These are phyloP conservation scores for Cassiopea andromeda DNA, from an alignment of 30 jellyfish, hydroid and myxozoan species.

Conservation along the genomic window DNA sequence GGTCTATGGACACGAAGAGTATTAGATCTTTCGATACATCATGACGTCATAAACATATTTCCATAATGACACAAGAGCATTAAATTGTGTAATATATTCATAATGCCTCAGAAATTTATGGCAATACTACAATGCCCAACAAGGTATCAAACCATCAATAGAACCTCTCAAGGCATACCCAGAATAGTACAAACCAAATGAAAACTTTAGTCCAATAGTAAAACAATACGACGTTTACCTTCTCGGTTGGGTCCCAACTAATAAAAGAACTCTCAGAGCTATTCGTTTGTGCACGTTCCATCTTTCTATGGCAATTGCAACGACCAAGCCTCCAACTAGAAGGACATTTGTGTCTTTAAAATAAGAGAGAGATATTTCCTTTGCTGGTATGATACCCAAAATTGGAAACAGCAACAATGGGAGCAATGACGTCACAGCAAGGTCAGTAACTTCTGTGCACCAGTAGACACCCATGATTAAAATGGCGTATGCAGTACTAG, in stretches of 20 bases:
- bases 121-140: too few species aligned
- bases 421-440: conserved; percentile 90
- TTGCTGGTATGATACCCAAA: conserved; percentile 72
- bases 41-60: too few species aligned
- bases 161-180: neutral
- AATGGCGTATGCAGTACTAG: conserved; percentile 83
- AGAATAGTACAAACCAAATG: neutral
- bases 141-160: neutral
- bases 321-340: conserved; percentile 82
- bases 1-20: too few species aligned
- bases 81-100: too few species aligned
- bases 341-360: conserved; percentile 89
- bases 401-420: conserved; percentile 90
- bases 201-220: neutral
- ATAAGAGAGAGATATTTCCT: conserved; percentile 63
- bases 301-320: conserved; percentile 88
- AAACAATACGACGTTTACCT: conserved; percentile 23
- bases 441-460: conserved; percentile 94
- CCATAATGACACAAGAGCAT: too few species aligned
- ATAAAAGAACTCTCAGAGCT: conserved; percentile 74
- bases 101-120: too few species aligned
- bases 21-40: too few species aligned
- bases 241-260: conserved; percentile 94
- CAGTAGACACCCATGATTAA: conserved; percentile 88
- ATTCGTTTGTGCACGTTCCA: conserved; percentile 96